Evolutionary conservation across 92 coral and sea anemone genomes (phyloP).

Genomic region (Porites rus): DNA sequence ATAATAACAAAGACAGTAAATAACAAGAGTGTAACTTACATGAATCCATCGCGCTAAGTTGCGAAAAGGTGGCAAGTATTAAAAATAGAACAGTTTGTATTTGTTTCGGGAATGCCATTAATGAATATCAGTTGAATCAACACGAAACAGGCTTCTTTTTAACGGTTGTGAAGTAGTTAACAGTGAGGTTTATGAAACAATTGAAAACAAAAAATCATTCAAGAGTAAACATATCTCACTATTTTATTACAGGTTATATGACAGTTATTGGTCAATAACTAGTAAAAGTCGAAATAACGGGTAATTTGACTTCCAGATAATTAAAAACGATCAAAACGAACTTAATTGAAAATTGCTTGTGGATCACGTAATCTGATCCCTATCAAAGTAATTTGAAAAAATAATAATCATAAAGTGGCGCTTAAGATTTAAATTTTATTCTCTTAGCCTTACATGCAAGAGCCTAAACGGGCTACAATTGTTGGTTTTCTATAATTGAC

Average conservation of each 20-base stretch:
- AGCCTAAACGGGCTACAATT: no score
- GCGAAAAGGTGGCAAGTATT: background rate
- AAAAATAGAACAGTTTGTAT: background rate
- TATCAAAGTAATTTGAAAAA: background rate
- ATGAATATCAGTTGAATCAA: background rate
- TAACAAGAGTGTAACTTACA: background rate
- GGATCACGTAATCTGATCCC: background rate
- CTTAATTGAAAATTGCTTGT: background rate
- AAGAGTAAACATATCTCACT: background rate
- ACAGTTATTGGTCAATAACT: constrained; percentile 8
- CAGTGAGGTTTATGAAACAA: background rate
- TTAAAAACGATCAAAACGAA: background rate
- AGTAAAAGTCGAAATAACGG: background rate
- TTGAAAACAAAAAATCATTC: background rate
- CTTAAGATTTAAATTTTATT: no score
- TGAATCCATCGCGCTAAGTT: background rate
- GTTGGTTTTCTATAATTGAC: no score
- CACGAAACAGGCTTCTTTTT: background rate
- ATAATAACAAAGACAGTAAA: background rate
- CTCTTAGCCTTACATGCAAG: no score
- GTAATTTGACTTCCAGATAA: background rate
- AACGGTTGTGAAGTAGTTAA: background rate
- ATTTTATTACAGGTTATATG: background rate
- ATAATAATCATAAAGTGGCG: no score
- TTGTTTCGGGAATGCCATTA: constrained; percentile 9